Percentiles rank a stretch among this genome's conserved stretches.
Conservation (phyloP, 2,113 vertebrate species). For the Campylomormyrus numenius region DNA sequence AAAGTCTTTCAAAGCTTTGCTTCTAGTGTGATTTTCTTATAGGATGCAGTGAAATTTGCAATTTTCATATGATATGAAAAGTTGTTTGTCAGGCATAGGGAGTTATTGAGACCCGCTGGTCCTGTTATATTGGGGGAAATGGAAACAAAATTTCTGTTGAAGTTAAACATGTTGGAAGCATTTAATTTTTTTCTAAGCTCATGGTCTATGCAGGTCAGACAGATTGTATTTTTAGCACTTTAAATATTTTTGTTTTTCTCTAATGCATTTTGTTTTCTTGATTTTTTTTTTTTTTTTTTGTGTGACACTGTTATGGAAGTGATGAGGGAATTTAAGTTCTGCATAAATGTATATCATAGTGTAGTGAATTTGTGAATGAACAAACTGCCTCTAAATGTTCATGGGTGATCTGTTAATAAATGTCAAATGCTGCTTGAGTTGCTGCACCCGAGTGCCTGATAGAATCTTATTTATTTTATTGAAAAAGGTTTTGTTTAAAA, state of each 20-base stretch:
- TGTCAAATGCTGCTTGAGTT: slow-evolving; percentile 6
- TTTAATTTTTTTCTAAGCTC: slow-evolving; percentile 52
- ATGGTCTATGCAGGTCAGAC: slow-evolving; percentile 55
- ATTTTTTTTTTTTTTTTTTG: background rate
- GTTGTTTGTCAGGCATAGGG: slow-evolving; percentile 32
- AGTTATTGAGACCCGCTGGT: slow-evolving; percentile 19
- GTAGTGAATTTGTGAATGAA: slow-evolving; percentile 9
- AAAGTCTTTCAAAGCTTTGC: background rate
- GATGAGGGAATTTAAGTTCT: slow-evolving; percentile 5
- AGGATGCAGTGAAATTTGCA: background rate
- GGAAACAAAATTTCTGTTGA: background rate
- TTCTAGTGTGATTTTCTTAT: background rate
- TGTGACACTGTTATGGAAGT: slow-evolving; percentile 22
- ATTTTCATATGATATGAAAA: background rate
- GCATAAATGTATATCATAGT: background rate
- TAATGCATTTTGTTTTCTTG: slow-evolving; percentile 44
- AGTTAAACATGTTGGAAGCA: slow-evolving; percentile 49
- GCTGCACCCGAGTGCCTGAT: background rate
- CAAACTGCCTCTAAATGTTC: slow-evolving; percentile 12
- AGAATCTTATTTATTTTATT: background rate
- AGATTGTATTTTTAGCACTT: slow-evolving; percentile 47
- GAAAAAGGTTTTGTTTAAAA: background rate
- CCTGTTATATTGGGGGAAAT: background rate
- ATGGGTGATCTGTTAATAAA: background rate
- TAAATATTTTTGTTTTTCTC: slow-evolving; percentile 39